Percentiles rank a stretch among this genome's conserved stretches.
phyloP scores from a whole-genome alignment of 2,797 vertebrate genomes.

The Acomys russatus region DNA sequence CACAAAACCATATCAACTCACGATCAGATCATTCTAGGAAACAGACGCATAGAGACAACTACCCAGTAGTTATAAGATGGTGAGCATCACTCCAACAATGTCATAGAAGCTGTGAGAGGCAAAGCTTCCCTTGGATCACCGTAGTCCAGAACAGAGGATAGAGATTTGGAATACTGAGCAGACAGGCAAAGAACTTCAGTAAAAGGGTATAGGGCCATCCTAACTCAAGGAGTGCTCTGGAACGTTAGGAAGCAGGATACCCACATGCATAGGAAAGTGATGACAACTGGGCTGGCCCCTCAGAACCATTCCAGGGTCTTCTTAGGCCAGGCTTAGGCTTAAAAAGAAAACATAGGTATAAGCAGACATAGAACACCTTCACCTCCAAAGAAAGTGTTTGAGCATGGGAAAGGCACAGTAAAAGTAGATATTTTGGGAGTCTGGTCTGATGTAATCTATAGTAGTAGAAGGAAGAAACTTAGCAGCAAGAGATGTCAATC shows the following conservation, averaged over 20 bases:
- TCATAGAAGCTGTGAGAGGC: not conserved
- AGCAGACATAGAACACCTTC: not conserved
- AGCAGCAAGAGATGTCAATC: slow-evolving; percentile 1
- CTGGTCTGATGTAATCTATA: slow-evolving; percentile 24
- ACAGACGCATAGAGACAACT: not conserved
- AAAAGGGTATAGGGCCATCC: not conserved
- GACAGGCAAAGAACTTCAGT: not conserved
- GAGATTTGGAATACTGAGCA: not conserved
- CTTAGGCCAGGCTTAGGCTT: not conserved
- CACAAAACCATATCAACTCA: slow-evolving; percentile 1
- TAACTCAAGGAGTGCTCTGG: not conserved
- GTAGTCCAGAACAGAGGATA: not conserved
- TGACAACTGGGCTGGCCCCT: no score
- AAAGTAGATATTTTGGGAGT: slow-evolving; percentile 22
- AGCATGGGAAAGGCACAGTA: not conserved
- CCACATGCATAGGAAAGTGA: not conserved
- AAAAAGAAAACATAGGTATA: not conserved
- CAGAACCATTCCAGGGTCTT: not conserved
- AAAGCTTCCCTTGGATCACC: not conserved
- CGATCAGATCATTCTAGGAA: not conserved
- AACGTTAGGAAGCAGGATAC: not conserved
- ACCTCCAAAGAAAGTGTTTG: not conserved
- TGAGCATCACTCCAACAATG: slow-evolving; percentile 1
- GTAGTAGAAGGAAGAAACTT: not conserved
- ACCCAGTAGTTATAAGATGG: not conserved